These are phyloP conservation scores for Poecilia velifera DNA, from an alignment of 2,797 vertebrate genomes.

Conservation along the genomic window DNA sequence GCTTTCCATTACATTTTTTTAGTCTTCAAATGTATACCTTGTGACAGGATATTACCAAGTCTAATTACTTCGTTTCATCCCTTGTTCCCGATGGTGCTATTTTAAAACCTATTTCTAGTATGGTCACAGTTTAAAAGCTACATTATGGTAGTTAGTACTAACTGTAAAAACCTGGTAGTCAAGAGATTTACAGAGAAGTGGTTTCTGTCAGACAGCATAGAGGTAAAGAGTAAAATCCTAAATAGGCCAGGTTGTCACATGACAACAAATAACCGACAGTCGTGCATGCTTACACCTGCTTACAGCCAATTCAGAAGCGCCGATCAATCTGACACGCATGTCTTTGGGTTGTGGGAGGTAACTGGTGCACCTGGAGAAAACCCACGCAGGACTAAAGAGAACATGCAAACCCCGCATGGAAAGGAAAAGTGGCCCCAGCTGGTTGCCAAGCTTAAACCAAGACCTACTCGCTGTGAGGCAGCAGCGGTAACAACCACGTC, in stretches of 20 bases:
- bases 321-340: conserved; percentile 2
- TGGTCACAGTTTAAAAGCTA: background rate
- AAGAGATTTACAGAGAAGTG: background rate
- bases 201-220: background rate
- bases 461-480: background rate
- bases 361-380: conserved; percentile 9
- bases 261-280: conserved; percentile 4
- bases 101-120: background rate
- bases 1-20: background rate
- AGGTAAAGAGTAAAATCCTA: background rate
- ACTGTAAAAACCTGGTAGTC: background rate
- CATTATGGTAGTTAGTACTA: background rate
- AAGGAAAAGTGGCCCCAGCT: background rate
- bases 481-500: background rate
- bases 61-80: background rate
- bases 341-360: background rate
- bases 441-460: background rate
- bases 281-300: conserved; percentile 3
- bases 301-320: conserved; percentile 3
- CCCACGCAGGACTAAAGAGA: background rate
- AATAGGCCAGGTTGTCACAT: background rate
- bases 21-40: conserved; percentile 5
- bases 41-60: conserved; percentile 8
- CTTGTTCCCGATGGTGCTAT: background rate
- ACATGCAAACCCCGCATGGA: conserved; percentile 3